These are phyloP conservation scores for Phyllostomus discolor DNA, from an alignment of 2,113 vertebrate species.

Conservation along the genomic window DNA sequence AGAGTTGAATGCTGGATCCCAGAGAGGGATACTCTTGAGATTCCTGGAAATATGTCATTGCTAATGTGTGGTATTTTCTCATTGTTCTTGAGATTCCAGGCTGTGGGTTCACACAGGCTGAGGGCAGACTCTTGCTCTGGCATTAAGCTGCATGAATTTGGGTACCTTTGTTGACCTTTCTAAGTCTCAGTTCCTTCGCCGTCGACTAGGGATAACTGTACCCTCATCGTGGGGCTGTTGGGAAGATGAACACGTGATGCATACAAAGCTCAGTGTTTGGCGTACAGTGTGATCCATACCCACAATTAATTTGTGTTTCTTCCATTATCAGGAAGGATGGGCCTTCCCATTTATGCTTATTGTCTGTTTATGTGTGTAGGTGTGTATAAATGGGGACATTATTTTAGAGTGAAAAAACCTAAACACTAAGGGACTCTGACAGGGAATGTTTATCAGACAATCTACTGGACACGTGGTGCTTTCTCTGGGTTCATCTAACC, in stretches of 20 bases:
- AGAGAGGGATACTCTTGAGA: neutral
- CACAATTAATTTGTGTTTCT: neutral
- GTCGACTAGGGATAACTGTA: neutral
- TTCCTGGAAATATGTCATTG: neutral
- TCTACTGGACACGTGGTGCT: neutral
- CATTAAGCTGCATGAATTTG: neutral
- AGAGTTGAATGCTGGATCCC: neutral
- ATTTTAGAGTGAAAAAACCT: neutral
- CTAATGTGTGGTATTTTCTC: neutral
- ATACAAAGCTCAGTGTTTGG: neutral
- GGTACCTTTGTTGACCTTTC: neutral
- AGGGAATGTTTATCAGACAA: neutral
- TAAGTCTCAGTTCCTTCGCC: neutral
- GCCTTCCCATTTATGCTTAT: neutral
- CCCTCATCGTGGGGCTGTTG: neutral
- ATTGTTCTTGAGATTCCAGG: neutral
- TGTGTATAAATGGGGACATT: neutral
- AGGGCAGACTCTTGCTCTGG: neutral
- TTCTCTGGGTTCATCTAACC: neutral
- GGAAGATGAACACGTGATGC: neutral
- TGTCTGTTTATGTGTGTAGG: neutral
- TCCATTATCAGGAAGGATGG: neutral
- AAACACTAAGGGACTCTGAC: neutral
- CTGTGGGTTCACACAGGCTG: neutral
- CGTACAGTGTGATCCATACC: neutral